Base-by-base conservation (phyloP, 2,888 invertebrate species). In the Heliconius ismenius region DNA sequence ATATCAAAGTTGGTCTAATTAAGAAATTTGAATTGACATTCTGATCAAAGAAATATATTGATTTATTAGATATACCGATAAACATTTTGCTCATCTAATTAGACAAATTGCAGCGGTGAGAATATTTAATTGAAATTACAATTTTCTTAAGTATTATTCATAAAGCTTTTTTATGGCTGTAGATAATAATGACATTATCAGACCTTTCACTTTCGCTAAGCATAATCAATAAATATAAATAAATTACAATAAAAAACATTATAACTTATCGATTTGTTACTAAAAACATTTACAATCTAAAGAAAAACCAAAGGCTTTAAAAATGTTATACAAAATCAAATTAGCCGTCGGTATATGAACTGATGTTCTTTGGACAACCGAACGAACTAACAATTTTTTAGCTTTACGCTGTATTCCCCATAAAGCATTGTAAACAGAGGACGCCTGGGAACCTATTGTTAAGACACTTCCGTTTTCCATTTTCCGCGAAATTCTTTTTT, bases 41-140 rank as follows among this genome's bases (percentile, higher is more conserved):
- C 15, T 49, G 1, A 6, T 49, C 18, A 49, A 49, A 49, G 43
- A 49, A 49, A 49, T 49, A 49, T 49, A 15, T 49, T 43, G 15
- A 43, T 43, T 13, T 43, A 43, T 43, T 43, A 28, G 0, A 2
- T 28, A 32, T 6, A 32, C 4, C 13, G 0, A 39, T 39, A 43
- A 43, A 4, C 43, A 43, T 43, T 43, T 43, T 13, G 43, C 43
- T 15, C 15, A 43, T 43, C 39, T 39, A 11, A 39, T 39, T 39
- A 39, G 39, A 39, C 1, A 43, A 43, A 43, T 6, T 43, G 1
- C 15, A 43, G 15, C 0, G 6, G 4, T 4, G 15, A 15, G 15
- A 43, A 43, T 43, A 43, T 54, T 54, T 32, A 54, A 69, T 69
- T 69, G n/a, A 54, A 69, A 54, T 32, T 13, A 28, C 26, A 58